Evolutionary conservation across 2,888 invertebrate genomes (phyloP), one percentile per base, ranked within the genome.

Genomic region (Phania funesta): DNA sequence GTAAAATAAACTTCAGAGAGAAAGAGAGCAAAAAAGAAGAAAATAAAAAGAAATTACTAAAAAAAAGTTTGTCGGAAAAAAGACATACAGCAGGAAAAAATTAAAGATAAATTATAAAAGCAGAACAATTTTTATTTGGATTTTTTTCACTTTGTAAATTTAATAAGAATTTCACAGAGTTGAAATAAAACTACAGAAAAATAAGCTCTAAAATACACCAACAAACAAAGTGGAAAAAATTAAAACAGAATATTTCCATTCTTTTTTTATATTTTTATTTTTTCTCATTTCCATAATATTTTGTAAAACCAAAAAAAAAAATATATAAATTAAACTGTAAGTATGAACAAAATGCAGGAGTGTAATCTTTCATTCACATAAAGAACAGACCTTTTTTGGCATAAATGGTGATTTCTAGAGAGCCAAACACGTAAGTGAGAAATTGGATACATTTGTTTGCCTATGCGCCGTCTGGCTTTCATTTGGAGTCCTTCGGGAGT

Each of bases 91-190:
- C 38, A 67, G 58, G 7, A 80, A 71, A 75, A 60, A 80, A 80
- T 80, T 80, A 80, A 80, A 80, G 76, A 80, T 76, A 80, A 80
- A 71, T 80, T 80, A 80, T 76, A 80, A 76, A 67, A 80, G 65
- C 71, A 71, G 76, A 60, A 60, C 29, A 52, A 32, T 44, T 73
- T 70, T 44, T 44, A 41, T 4, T 16, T 26, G 3, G 26, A 26
- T 26, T 26, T 35, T 62, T 54, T 56, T 35, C 32, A 11, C 56
- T 75, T 50, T 60, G 52, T 32, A 75, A 64, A 58, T 76, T 70
- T 64, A 80, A 70, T 71, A 76, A 80, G 65, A 75, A 58, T 80
- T 71, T 76, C 64, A 38, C 44, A 52, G 48, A 70, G 65, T 32
- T 58, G 50, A 67, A 76, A 67, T 67, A 46, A 46, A 62, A 44